Evolutionary conservation across 2,888 invertebrate genomes (phyloP), one percentile per base, ranked within the genome.

Genomic region (Dolichopus griseipennis): DNA sequence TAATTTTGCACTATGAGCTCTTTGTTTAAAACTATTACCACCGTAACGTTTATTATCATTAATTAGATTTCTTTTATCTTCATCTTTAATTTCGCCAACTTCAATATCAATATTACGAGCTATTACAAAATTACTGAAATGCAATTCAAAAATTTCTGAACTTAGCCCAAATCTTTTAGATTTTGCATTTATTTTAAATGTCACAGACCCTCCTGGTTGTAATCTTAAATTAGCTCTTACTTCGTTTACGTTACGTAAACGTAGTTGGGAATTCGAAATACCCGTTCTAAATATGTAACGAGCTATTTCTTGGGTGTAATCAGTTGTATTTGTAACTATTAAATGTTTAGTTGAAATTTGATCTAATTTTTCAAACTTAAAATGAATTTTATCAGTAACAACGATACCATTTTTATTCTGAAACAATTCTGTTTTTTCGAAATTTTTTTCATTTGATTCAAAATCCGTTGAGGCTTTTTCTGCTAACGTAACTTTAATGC

Each of bases 151-250:
- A 61, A 85, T 77, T 81, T 90, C 90, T 71, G 83, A 84, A 15
- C 85, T 84, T 64, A 76, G 77, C 2, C 90, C 90, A 68, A 87
- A 80, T 76, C 85, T 86, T 78, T 84, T 86, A 9, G 86, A 85
- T 52, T 75, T 77, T 72, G 87, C 88, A 68, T 78, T 79, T 67
- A 89, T 82, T 61, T 75, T 79, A 66, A 85, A 83, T 27, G 74
- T 75, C 65, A 84, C 74, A 41, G 78, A 78, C 71, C 83, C 76
- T 3, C 77, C 76, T 0, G 86, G 83, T 66, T 77, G 74, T 65
- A 88, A 73, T 52, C 52, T 52, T 52, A 52, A 52, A 52, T 52
- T 18, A 18, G 5, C 52, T 18, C 52, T 12, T 18, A 52, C 15
- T 52, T 52, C 52, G 6, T 15, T 6, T 12, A n/a, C 15, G 18